Evolutionary conservation across 2,797 vertebrate species (phyloP).

Genomic region (Enteromius anoplus): DNA sequence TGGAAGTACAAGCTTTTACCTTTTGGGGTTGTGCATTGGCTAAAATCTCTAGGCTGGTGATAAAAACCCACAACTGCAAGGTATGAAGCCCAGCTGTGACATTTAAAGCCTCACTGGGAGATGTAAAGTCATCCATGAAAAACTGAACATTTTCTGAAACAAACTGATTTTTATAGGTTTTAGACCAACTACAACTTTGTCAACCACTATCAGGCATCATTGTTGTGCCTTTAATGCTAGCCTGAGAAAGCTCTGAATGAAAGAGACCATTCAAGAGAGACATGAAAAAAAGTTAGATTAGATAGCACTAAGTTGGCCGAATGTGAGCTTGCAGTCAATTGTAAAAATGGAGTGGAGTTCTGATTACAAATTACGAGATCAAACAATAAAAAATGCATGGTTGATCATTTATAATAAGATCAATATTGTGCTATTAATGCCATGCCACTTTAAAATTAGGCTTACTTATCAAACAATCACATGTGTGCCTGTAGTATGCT

Average conservation of each 20-base stretch:
- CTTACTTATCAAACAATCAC: slow-evolving; percentile 3
- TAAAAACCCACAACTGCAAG: not conserved
- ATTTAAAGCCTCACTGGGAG: not conserved
- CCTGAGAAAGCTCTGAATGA: not conserved
- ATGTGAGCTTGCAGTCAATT: not conserved
- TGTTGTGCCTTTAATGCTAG: not conserved
- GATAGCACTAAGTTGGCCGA: not conserved
- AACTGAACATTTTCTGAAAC: slow-evolving; percentile 1
- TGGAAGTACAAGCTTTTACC: not conserved
- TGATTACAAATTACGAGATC: not conserved
- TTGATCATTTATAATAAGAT: not conserved
- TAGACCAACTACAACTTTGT: not conserved
- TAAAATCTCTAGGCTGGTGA: not conserved
- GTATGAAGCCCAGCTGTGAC: not conserved
- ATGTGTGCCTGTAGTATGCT: not conserved
- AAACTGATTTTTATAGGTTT: not conserved
- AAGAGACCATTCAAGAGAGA: no score
- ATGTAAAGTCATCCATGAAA: not conserved
- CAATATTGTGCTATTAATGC: not conserved
- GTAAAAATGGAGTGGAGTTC: not conserved
- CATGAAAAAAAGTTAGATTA: not conserved
- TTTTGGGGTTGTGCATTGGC: not conserved
- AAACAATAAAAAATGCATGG: not conserved
- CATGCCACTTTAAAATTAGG: not conserved
- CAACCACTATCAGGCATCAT: not conserved